Base-by-base conservation (phyloP, 2,888 invertebrate species). In the Spisula subtruncata region DNA sequence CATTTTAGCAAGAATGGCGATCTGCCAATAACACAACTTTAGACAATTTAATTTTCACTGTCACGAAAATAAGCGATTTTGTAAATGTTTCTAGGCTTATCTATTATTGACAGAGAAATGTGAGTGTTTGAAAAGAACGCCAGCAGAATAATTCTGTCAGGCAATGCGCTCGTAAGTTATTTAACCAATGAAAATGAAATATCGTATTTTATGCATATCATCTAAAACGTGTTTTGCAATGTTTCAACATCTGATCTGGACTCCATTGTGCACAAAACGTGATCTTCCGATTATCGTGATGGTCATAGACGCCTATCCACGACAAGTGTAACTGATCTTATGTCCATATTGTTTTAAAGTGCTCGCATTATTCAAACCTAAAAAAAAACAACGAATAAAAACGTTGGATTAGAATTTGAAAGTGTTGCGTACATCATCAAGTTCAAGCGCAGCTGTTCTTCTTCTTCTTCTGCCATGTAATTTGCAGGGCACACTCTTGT, bases 31-130 rank as follows among this genome's bases (percentile, higher is more conserved):
- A 81, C 86, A 83, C 84, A 82, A 88, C 86, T 91, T 90, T 86
- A 79, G 86, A 91, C 86, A 88, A 90, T 91, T 91, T 91, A 89
- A 91, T 91, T 87, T 90, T 80, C 88, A 81, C 51, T 80, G 89
- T 91, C 91, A 91, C 91, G 91, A 82, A 86, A 89, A 86, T 54
- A 79, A 82, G 88, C 88, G 88, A 89, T 91, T 83, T 81, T 87
- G 89, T 89, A 87, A 89, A 89, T 90, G 89, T 91, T 91, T 80
- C 91, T 90, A 81, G 86, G 84, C 87, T 89, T 91, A 91, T 91
- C 89, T 91, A 87, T 91, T 89, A 91, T 89, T 87, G 85, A 85
- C 85, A 85, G 80, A 29, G 29, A 75, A 79, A 85, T 85, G 41
- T 46, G 85, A 32, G 80, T 56, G 41, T 79, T 85, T 82, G 87